Conservation (phyloP, 2,113 vertebrate species). For the Ptilonorhynchus violaceus region DNA sequence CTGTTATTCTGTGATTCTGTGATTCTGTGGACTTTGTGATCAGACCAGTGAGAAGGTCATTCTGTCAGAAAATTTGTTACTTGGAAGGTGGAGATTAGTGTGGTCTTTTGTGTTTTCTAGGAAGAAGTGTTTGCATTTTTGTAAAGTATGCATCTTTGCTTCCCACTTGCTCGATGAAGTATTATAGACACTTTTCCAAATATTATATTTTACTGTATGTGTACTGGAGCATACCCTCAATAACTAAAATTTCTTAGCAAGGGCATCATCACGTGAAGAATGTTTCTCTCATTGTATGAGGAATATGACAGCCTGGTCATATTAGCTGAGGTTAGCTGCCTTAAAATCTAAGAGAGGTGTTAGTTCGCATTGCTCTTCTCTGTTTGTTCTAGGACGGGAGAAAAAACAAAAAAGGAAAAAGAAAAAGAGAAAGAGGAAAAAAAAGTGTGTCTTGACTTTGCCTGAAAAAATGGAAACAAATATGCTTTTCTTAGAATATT, state of each 20-base stretch:
- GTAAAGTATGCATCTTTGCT: not conserved
- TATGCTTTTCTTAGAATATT: not conserved
- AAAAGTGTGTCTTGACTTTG: not conserved
- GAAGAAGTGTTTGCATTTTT: not conserved
- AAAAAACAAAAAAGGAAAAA: not conserved
- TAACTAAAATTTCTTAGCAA: not conserved
- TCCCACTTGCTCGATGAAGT: not conserved
- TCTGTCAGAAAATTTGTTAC: not conserved
- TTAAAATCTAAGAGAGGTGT: not conserved
- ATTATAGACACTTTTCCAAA: not conserved
- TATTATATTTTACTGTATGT: not conserved
- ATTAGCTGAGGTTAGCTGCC: not conserved
- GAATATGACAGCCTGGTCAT: not conserved
- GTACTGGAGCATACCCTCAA: not conserved
- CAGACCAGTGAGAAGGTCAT: not conserved
- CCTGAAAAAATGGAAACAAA: not conserved
- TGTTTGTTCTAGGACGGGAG: not conserved
- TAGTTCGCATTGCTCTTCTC: not conserved
- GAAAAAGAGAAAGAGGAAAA: not conserved
- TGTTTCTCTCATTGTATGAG: not conserved
- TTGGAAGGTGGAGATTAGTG: not conserved
- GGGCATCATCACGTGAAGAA: not conserved
- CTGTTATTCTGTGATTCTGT: not conserved
- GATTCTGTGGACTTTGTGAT: not conserved
- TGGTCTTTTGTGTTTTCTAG: not conserved